phyloP scores from a whole-genome alignment of 2,113 vertebrate genomes.

The Ophiodon elongatus region DNA sequence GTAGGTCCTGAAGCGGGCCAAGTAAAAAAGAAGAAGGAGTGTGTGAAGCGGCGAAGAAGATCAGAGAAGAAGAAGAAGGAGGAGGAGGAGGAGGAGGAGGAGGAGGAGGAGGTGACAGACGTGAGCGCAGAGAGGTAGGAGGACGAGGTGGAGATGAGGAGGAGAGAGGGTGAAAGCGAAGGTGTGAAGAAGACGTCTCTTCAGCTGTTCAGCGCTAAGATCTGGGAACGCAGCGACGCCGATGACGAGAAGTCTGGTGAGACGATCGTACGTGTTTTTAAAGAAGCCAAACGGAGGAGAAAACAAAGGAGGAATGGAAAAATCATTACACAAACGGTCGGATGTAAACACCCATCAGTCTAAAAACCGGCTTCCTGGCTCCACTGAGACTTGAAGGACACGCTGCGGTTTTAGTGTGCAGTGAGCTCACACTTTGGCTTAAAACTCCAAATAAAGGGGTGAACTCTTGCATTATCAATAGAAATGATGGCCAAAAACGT shows the following conservation, averaged over 20 bases:
- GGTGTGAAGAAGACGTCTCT: conserved; percentile 17
- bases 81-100: not conserved
- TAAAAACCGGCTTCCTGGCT: not conserved
- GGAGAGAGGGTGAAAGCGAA: not conserved
- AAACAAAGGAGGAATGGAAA: not conserved
- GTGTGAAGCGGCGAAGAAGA: not conserved
- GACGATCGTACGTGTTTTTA: not conserved
- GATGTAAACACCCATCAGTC: not conserved
- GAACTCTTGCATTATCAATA: not conserved
- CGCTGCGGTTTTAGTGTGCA: too few relatives aligned
- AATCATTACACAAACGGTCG: not conserved
- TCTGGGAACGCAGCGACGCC: not conserved
- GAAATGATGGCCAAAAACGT: not conserved
- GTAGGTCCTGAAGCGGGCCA: conserved; percentile 88
- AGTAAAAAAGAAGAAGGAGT: not conserved
- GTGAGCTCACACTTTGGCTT: too few relatives aligned
- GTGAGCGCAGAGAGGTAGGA: conserved; percentile 4
- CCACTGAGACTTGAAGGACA: not conserved
- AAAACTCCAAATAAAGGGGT: too few relatives aligned
- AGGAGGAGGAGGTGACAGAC: not conserved
- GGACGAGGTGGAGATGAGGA: not conserved
- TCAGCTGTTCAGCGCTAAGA: not conserved
- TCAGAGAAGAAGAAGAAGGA: not conserved
- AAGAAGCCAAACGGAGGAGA: not conserved
- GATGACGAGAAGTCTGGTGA: not conserved